These are phyloP conservation scores for Hylaeus volcanicus DNA, from an alignment of 1,140 invertebrate genomes.

Conservation along the genomic window DNA sequence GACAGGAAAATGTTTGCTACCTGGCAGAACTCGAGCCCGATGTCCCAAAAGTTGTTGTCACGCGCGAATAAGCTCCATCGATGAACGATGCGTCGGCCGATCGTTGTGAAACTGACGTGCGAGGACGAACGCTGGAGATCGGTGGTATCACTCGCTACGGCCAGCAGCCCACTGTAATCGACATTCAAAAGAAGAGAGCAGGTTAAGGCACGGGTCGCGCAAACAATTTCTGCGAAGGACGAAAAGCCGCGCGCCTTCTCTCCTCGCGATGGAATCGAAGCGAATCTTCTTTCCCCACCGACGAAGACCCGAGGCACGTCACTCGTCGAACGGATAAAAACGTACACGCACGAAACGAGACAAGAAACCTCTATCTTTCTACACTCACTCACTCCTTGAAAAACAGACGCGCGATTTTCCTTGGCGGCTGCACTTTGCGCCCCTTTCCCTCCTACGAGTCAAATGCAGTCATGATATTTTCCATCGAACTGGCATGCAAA, in stretches of 20 bases:
- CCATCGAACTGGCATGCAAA: conserved; percentile 43
- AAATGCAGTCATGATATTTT: conserved; percentile 44
- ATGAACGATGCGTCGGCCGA: conserved; percentile 32
- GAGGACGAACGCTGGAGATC: conserved; percentile 26
- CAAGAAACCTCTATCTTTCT: conserved; percentile 26
- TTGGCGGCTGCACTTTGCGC: conserved; percentile 19
- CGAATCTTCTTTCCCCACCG: conserved; percentile 34
- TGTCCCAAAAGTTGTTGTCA: conserved; percentile 55
- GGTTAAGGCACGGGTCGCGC: conserved; percentile 29
- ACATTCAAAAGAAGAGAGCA: conserved; percentile 33
- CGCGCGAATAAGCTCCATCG: conserved; percentile 59
- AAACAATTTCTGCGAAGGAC: conserved; percentile 15
- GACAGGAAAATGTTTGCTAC: conserved; percentile 34
- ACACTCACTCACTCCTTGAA: conserved; percentile 39
- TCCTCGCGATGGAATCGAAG: conserved; percentile 32
- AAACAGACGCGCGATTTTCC: conserved; percentile 13
- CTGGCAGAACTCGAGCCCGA: conserved; percentile 52
- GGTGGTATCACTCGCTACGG: conserved; percentile 24
- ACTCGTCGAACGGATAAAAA: conserved; percentile 44
- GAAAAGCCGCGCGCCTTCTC: conserved; percentile 36
- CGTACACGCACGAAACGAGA: conserved; percentile 35
- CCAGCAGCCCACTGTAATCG: conserved; percentile 34
- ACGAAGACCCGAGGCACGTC: conserved; percentile 51
- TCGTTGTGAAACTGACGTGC: conserved; percentile 21
- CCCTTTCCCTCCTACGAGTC: conserved; percentile 29